These are phyloP conservation scores for Dendrolimus houi DNA, from an alignment of 2,888 invertebrate genomes.

Conservation along the genomic window DNA sequence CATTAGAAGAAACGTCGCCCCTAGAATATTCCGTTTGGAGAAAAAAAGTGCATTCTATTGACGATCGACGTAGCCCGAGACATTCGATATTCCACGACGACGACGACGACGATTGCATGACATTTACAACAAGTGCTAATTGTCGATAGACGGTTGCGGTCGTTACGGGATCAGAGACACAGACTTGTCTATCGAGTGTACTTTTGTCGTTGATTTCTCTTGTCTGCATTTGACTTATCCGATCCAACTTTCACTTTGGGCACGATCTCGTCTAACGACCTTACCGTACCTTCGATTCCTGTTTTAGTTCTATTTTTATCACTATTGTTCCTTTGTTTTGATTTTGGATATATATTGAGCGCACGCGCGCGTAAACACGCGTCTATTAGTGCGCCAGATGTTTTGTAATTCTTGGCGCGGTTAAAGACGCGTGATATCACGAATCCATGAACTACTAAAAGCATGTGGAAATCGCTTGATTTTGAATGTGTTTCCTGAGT, in stretches of 20 bases:
- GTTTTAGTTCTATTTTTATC: conserved; percentile 1
- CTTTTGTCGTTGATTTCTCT: conserved; percentile 45
- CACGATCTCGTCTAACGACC: conserved; percentile 53
- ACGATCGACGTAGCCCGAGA: conserved; percentile 4
- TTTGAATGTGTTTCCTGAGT: background rate
- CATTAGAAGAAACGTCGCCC: conserved; percentile 13
- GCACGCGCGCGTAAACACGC: too few species aligned
- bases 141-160: conserved; percentile 40
- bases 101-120: conserved; percentile 45
- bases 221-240: conserved; percentile 57
- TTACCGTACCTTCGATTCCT: conserved; percentile 14
- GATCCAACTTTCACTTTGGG: conserved; percentile 56
- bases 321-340: background rate
- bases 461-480: background rate
- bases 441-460: background rate
- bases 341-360: background rate
- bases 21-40: background rate
- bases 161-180: conserved; percentile 41
- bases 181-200: conserved; percentile 47
- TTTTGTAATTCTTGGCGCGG: too few species aligned
- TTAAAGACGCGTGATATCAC: background rate
- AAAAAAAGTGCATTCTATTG: conserved; percentile 9
- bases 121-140: conserved; percentile 60
- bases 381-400: too few species aligned
- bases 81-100: background rate